Evolutionary conservation across 2,888 invertebrate genomes (phyloP).

Genomic region (Protula sp.): DNA sequence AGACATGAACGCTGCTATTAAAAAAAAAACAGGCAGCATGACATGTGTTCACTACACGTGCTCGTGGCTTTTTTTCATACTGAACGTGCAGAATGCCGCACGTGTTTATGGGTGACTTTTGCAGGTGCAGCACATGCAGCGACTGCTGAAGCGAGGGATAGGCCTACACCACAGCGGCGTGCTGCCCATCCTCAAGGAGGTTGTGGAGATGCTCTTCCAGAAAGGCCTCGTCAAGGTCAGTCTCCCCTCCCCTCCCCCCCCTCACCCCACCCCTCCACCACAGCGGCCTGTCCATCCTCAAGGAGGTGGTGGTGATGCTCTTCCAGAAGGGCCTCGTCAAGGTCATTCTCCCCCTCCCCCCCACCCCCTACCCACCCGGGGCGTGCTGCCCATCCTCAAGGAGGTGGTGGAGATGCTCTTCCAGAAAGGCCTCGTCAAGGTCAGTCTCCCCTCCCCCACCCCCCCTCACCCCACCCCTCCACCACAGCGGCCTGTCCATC

Average conservation of each 20-base stretch:
- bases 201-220: conserved; percentile 95
- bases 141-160: conserved; percentile 73
- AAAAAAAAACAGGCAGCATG: too few species aligned
- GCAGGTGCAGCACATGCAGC: conserved; percentile 64
- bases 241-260: too few species aligned
- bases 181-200: conserved; percentile 95
- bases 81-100: too few species aligned
- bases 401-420: conserved; percentile 98
- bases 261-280: too few species aligned
- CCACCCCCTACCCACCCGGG: conserved; percentile 97
- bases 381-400: conserved; percentile 94
- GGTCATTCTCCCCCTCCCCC: too few species aligned
- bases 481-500: conserved; percentile 95
- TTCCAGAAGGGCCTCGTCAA: conserved; percentile 90
- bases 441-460: too few species aligned
- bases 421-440: conserved; percentile 83
- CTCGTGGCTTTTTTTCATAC: too few species aligned
- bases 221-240: conserved; percentile 77
- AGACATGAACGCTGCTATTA: too few species aligned
- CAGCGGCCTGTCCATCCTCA: conserved; percentile 95
- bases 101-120: too few species aligned
- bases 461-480: too few species aligned
- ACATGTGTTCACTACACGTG: too few species aligned
- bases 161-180: conserved; percentile 98
- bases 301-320: conserved; percentile 98